A percentile compares a stretch with the other conserved stretches of the same genome.
These are phyloP conservation scores for Nematopogon swammerdamellus DNA, from an alignment of 2,888 invertebrate genomes.

Conservation along the genomic window DNA sequence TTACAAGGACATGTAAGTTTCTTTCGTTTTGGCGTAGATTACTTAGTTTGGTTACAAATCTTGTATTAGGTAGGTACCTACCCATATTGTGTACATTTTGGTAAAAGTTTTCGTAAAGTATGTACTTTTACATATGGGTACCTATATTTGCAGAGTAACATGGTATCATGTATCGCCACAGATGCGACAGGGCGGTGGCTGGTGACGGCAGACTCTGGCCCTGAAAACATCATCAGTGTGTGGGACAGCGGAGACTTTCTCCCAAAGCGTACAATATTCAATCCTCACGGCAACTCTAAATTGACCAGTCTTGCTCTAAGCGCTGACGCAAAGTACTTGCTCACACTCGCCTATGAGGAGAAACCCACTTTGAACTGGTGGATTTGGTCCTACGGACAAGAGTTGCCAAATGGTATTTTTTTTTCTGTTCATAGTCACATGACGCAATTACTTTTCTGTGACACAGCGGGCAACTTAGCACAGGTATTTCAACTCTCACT, in stretches of 20 bases:
- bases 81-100: slow-evolving; percentile 1
- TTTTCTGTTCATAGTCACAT: no score
- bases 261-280: slow-evolving; percentile 52
- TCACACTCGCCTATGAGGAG: slow-evolving; percentile 49
- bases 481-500: no score
- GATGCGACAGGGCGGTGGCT: slow-evolving; percentile 55
- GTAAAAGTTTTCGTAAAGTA: no score
- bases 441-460: no score
- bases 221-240: slow-evolving; percentile 54
- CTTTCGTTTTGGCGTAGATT: no score
- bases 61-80: slow-evolving; percentile 2
- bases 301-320: slow-evolving; percentile 46
- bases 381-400: slow-evolving; percentile 57
- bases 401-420: slow-evolving; percentile 49
- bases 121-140: no score
- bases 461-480: no score
- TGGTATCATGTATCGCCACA: slow-evolving; percentile 42
- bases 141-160: slow-evolving; percentile 52
- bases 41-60: no score
- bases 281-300: slow-evolving; percentile 39
- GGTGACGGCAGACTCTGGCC: slow-evolving; percentile 55
- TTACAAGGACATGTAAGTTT: slow-evolving; percentile 66
- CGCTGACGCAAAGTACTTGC: slow-evolving; percentile 53
- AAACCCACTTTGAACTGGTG: slow-evolving; percentile 52
- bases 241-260: slow-evolving; percentile 52